Evolutionary conservation across 2,113 vertebrate genomes (phyloP).

Genomic region (Philantomba maxwellii): DNA sequence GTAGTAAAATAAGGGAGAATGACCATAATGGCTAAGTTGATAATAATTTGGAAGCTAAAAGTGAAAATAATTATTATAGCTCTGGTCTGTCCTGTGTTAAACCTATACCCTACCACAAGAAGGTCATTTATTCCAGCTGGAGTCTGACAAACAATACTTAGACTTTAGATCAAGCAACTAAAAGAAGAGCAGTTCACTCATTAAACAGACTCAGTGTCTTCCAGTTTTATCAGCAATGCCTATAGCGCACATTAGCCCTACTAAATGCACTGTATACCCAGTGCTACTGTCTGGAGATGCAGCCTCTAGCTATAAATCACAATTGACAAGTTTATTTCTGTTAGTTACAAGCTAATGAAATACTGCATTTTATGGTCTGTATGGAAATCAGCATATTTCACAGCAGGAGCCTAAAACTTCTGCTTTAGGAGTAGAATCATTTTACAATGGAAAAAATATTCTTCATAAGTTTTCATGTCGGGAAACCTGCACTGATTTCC

Average conservation of each 20-base stretch:
- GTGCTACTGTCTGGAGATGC: conserved; percentile 67
- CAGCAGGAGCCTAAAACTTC: conserved; percentile 55
- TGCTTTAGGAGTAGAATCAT: conserved; percentile 65
- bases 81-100: conserved; percentile 76
- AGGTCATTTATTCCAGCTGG: conserved; percentile 68
- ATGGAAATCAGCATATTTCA: conserved; percentile 67
- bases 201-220: conserved; percentile 73
- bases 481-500: conserved; percentile 31
- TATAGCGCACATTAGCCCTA: conserved; percentile 53
- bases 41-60: conserved; percentile 75
- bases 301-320: conserved; percentile 72
- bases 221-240: conserved; percentile 59
- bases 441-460: conserved; percentile 56
- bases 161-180: conserved; percentile 72
- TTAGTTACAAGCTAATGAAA: conserved; percentile 75
- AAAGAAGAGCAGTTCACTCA: conserved; percentile 72
- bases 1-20: conserved; percentile 62
- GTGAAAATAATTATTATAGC: conserved; percentile 74
- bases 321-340: conserved; percentile 74
- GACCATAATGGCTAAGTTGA: conserved; percentile 65
- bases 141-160: conserved; percentile 69
- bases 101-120: conserved; percentile 69
- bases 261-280: conserved; percentile 67
- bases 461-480: conserved; percentile 36
- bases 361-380: conserved; percentile 62